These are phyloP conservation scores for Pseudochirops cupreus DNA, from an alignment of 2,797 vertebrate species.

Conservation along the genomic window DNA sequence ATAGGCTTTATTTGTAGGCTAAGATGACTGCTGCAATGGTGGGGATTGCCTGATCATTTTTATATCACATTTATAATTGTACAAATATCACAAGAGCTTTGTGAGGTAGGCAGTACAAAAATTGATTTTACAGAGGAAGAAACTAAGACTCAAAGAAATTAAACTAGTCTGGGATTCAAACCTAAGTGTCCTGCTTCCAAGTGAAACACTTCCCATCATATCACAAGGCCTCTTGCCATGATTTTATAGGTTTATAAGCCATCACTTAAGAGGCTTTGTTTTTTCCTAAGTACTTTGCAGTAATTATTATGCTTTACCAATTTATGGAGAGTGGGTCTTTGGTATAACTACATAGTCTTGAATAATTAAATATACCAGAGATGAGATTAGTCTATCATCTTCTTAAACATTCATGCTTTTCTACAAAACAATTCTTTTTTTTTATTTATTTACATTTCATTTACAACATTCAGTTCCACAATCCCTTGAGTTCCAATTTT, in stretches of 20 bases:
- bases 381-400: neutral
- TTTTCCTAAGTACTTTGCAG: neutral
- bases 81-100: neutral
- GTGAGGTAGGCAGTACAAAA: neutral
- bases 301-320: neutral
- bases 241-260: neutral
- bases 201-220: neutral
- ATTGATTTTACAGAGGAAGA: neutral
- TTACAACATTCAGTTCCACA: no score
- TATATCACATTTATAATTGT: neutral
- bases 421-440: neutral
- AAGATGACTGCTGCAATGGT: neutral
- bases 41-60: neutral
- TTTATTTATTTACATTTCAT: no score
- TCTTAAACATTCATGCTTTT: neutral
- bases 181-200: conserved; percentile 9
- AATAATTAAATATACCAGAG: neutral
- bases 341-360: neutral
- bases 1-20: neutral
- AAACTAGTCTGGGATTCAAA: conserved; percentile 13
- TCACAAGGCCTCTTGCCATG: neutral
- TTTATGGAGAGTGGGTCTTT: neutral
- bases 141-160: neutral
- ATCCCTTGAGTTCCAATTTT: no score
- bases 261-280: neutral